Percentiles rank a stretch among this genome's conserved stretches.
These are phyloP conservation scores for Hirtodrosophila cameraria DNA, from an alignment of 2,888 invertebrate genomes.

Conservation along the genomic window DNA sequence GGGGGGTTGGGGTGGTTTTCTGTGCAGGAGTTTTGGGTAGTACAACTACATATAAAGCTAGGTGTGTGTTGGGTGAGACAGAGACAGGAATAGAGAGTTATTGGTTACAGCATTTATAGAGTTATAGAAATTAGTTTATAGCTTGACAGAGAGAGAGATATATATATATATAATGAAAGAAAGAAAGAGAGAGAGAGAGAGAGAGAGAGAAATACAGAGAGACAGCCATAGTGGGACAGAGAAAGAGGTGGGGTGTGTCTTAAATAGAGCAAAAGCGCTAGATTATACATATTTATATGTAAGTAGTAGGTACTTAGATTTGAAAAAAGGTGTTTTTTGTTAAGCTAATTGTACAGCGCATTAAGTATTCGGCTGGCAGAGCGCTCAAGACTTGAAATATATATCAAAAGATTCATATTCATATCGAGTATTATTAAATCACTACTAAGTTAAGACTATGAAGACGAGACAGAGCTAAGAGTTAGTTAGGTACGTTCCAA, in stretches of 20 bases:
- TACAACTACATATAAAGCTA: constrained; percentile 68
- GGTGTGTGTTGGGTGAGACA: constrained; percentile 48
- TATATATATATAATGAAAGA: constrained; percentile 20
- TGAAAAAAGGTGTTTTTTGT: constrained; percentile 39
- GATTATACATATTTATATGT: constrained; percentile 50
- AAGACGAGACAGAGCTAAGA: constrained; percentile 33
- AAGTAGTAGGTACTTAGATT: constrained; percentile 38
- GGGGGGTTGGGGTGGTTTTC: constrained; percentile 9
- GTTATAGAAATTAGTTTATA: constrained; percentile 12
- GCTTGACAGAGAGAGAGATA: constrained; percentile 15
- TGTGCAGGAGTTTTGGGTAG: constrained; percentile 23
- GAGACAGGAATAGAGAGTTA: constrained; percentile 44
- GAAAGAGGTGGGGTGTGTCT: constrained; percentile 45
- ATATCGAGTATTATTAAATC: constrained; percentile 39
- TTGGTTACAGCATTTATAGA: constrained; percentile 39
- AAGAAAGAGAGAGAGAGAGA: constrained; percentile 19
- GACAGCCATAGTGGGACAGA: constrained; percentile 29
- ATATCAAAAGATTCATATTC: constrained; percentile 41
- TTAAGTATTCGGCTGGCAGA: constrained; percentile 73
- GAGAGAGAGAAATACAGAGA: constrained; percentile 14
- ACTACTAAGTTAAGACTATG: constrained; percentile 55
- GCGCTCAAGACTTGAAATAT: constrained; percentile 74
- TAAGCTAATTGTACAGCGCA: constrained; percentile 77
- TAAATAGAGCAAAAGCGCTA: constrained; percentile 73
- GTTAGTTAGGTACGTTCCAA: constrained; percentile 49